Evolutionary conservation across 2,113 vertebrate species (phyloP).

Genomic region (Heteronetta atricapilla): DNA sequence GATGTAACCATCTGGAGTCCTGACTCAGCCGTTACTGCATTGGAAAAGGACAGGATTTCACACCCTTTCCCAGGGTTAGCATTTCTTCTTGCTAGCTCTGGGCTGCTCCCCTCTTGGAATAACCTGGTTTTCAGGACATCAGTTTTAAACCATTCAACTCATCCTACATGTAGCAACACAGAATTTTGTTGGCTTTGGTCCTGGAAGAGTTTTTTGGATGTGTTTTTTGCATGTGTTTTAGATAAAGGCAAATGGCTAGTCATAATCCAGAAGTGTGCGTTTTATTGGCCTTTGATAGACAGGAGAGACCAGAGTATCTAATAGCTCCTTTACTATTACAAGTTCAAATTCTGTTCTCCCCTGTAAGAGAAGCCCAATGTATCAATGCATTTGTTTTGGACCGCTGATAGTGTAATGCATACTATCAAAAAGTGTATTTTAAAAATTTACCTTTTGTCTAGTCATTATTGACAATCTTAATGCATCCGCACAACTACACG

Average conservation of each 20-base stretch:
- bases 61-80: neutral
- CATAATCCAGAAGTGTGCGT: neutral
- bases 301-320: neutral
- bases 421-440: neutral
- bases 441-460: neutral
- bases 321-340: neutral
- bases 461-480: neutral
- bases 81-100: neutral
- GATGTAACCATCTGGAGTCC: neutral
- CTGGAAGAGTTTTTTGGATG: neutral
- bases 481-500: fast-evolving
- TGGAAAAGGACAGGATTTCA: neutral
- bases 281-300: neutral
- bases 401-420: neutral
- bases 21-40: neutral
- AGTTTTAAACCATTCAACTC: neutral
- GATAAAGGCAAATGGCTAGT: neutral
- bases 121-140: neutral
- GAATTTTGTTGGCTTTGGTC: neutral
- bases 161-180: neutral
- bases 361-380: fast-evolving
- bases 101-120: neutral
- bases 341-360: neutral
- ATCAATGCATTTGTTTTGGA: neutral
- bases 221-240: neutral